phyloP scores from a whole-genome alignment of 2,888 invertebrate species.

The Taenaris catops region DNA sequence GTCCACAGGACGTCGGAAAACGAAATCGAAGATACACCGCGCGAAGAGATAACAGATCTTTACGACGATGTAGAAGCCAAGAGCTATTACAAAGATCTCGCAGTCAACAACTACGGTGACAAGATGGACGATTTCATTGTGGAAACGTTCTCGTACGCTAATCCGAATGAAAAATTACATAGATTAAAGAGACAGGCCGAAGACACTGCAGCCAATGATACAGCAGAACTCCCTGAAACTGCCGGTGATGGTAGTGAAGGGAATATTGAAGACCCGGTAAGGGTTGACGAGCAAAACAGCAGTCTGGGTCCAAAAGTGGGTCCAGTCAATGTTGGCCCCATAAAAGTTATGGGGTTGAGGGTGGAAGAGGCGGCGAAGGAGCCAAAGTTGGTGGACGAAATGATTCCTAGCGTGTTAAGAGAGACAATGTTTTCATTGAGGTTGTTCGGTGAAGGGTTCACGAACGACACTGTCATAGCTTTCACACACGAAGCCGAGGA shows the following conservation, averaged over 20 bases:
- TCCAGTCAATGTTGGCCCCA: background rate
- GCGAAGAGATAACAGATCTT: slow-evolving; percentile 23
- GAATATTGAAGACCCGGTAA: background rate
- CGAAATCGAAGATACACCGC: slow-evolving; percentile 23
- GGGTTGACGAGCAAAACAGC: background rate
- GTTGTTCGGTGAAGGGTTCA: slow-evolving; percentile 57
- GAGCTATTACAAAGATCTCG: slow-evolving; percentile 31
- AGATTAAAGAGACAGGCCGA: slow-evolving; percentile 19
- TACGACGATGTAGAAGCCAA: slow-evolving; percentile 25
- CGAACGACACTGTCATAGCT: slow-evolving; percentile 44
- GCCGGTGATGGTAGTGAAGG: background rate
- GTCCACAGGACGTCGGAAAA: slow-evolving; percentile 25
- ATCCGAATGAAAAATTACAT: slow-evolving; percentile 7
- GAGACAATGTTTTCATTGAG: slow-evolving; percentile 46
- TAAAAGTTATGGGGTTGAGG: slow-evolving; percentile 50
- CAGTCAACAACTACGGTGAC: slow-evolving; percentile 30
- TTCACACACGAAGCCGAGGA: slow-evolving; percentile 48
- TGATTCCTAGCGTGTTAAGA: slow-evolving; percentile 58
- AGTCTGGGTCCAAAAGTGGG: background rate
- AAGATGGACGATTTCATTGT: slow-evolving; percentile 27
- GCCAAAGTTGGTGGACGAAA: slow-evolving; percentile 53
- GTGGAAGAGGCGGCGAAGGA: slow-evolving; percentile 60
- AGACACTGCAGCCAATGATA: slow-evolving; percentile 9
- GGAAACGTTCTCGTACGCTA: slow-evolving; percentile 31
- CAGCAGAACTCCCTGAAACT: too few species aligned